A percentile compares a stretch with the other conserved stretches of the same genome.
Evolutionary conservation across 2,888 invertebrate species (phyloP).

Genomic region (Crematogaster levior): DNA sequence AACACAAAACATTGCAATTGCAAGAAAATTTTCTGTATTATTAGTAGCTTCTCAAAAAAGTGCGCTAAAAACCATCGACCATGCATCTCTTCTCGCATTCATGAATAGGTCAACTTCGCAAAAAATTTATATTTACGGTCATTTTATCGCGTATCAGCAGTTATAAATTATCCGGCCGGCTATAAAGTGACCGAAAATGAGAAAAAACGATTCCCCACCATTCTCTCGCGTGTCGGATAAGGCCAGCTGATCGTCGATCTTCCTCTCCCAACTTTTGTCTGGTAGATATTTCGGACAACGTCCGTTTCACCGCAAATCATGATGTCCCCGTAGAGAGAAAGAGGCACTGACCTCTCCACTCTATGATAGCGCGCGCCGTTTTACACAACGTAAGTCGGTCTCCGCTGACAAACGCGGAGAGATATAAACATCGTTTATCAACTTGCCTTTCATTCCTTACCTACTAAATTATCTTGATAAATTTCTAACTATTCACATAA

Average conservation of each 20-base stretch:
- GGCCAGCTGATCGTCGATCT: constrained; percentile 26
- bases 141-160: constrained; percentile 22
- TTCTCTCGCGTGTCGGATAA: constrained; percentile 10
- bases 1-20: neutral
- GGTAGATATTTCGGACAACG: constrained; percentile 67
- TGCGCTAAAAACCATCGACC: neutral
- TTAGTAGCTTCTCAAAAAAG: neutral
- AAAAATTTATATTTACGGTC: constrained; percentile 6
- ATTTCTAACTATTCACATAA: neutral
- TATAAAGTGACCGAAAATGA: constrained; percentile 30
- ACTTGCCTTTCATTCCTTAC: neutral
- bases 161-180: constrained; percentile 49
- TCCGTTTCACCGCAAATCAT: constrained; percentile 36
- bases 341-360: constrained; percentile 80
- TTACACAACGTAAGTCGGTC: constrained; percentile 68
- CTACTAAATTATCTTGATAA: neutral
- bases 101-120: neutral
- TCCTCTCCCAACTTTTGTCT: constrained; percentile 53
- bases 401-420: constrained; percentile 4
- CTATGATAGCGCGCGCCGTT: constrained; percentile 72
- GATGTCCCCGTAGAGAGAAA: constrained; percentile 65
- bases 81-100: neutral
- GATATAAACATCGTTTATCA: constrained; percentile 47
- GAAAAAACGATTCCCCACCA: neutral
- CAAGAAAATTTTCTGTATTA: constrained; percentile 9